These are phyloP conservation scores for Spatula versicolor DNA, from an alignment of 2,797 vertebrate genomes.

Conservation along the genomic window DNA sequence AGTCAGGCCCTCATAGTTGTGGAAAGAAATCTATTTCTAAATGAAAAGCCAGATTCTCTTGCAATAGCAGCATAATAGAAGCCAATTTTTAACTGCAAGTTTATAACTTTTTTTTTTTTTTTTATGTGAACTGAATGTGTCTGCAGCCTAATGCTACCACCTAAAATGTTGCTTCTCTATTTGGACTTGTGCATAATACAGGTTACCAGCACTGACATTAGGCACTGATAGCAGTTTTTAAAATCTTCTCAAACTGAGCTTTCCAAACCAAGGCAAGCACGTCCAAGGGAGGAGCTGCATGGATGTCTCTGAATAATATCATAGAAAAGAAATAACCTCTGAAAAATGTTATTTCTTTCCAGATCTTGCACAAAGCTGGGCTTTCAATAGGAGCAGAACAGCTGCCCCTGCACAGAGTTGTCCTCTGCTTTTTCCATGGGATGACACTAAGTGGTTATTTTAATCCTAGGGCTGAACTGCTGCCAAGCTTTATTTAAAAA, in stretches of 20 bases:
- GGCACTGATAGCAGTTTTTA: not conserved
- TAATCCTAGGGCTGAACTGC: not conserved
- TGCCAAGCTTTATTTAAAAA: constrained; percentile 15
- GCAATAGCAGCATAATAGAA: not conserved
- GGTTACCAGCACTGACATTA: not conserved
- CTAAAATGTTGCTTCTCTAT: not conserved
- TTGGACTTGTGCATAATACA: not conserved
- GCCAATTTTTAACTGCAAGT: not conserved
- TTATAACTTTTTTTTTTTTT: not conserved
- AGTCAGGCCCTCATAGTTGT: not conserved
- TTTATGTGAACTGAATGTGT: not conserved
- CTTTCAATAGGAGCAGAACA: not conserved
- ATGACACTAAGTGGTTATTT: constrained; percentile 4
- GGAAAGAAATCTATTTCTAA: constrained; percentile 15
- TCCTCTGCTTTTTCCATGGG: not conserved
- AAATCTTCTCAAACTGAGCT: not conserved
- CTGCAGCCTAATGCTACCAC: not conserved
- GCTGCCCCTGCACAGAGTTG: not conserved
- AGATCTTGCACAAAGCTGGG: fast-evolving
- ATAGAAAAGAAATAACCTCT: not conserved
- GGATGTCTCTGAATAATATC: not conserved
- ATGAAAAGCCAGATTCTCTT: not conserved
- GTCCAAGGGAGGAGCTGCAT: not conserved
- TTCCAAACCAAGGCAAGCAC: not conserved
- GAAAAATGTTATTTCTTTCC: not conserved